Evolutionary conservation across 2,113 vertebrate genomes (phyloP).

Genomic region (Sander lucioperca): DNA sequence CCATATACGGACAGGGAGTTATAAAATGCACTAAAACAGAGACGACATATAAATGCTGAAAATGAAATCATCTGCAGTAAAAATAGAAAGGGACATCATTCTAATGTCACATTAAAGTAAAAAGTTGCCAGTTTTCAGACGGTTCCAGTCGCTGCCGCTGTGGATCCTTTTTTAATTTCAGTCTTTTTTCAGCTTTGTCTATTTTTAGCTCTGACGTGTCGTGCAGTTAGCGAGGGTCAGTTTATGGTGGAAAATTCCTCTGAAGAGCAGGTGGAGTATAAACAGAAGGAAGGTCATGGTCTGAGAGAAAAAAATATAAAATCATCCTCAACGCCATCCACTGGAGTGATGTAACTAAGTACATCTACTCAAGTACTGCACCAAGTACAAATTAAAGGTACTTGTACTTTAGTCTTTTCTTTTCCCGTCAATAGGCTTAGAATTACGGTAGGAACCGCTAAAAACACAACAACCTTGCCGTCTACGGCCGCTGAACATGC

Average conservation of each 20-base stretch:
- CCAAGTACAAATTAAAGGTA: too few species aligned
- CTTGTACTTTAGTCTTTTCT: too few species aligned
- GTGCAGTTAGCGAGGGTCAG: background rate
- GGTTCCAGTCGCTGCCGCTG: background rate
- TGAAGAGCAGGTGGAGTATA: background rate
- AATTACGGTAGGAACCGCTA: too few species aligned
- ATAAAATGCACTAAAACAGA: background rate
- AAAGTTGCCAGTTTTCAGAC: background rate
- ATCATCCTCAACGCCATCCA: background rate
- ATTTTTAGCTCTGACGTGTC: constrained; percentile 21
- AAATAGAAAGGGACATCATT: background rate
- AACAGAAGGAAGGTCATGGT: background rate
- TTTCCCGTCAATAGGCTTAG: too few species aligned
- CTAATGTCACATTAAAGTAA: background rate
- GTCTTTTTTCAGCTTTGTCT: background rate
- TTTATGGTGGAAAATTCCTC: background rate
- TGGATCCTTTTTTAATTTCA: constrained; percentile 1
- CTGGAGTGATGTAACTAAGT: too few species aligned
- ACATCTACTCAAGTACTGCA: too few species aligned
- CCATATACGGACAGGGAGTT: too few species aligned
- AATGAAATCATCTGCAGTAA: background rate
- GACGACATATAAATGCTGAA: background rate
- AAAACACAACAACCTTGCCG: too few species aligned
- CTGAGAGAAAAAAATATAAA: background rate
- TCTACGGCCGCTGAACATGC: too few species aligned